Conservation (phyloP, 1,140 invertebrate species). For the Mactra quadrangularis region DNA sequence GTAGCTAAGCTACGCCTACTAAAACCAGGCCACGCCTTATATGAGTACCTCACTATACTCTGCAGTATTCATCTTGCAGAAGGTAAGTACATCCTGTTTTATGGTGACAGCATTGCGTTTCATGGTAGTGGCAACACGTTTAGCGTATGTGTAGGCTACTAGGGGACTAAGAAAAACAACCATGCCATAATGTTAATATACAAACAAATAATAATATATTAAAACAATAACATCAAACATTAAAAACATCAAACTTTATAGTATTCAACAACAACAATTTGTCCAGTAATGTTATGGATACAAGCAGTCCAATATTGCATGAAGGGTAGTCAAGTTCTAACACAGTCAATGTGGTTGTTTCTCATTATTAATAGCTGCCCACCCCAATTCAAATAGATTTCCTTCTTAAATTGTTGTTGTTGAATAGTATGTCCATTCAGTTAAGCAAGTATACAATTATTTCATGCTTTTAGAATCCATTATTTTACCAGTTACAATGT, state of each 20-base stretch:
- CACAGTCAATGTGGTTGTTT: too few species aligned
- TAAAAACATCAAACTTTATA: neutral
- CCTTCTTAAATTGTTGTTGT: too few species aligned
- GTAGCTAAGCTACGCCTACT: too few species aligned
- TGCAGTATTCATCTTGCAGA: slow-evolving; percentile 80
- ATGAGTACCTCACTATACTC: slow-evolving; percentile 81
- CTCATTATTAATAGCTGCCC: too few species aligned
- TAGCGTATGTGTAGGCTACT: slow-evolving; percentile 73
- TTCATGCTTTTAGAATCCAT: too few species aligned
- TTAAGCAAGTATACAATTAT: too few species aligned
- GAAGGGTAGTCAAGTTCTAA: too few species aligned
- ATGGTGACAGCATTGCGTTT: slow-evolving; percentile 81
- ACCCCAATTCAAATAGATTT: too few species aligned
- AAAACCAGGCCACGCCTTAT: neutral
- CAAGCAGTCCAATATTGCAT: too few species aligned
- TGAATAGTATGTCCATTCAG: too few species aligned
- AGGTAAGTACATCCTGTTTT: slow-evolving; percentile 83
- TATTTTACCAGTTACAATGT: too few species aligned
- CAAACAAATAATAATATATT: slow-evolving; percentile 2
- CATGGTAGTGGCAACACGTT: slow-evolving; percentile 77
- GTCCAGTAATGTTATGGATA: neutral
- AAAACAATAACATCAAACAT: neutral
- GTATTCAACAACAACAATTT: neutral
- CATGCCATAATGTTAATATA: slow-evolving; percentile 27
- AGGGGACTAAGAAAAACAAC: slow-evolving; percentile 71